A percentile compares a stretch with the other conserved stretches of the same genome.
Evolutionary conservation across 2,888 invertebrate genomes (phyloP).

Genomic region (Axea sp.): DNA sequence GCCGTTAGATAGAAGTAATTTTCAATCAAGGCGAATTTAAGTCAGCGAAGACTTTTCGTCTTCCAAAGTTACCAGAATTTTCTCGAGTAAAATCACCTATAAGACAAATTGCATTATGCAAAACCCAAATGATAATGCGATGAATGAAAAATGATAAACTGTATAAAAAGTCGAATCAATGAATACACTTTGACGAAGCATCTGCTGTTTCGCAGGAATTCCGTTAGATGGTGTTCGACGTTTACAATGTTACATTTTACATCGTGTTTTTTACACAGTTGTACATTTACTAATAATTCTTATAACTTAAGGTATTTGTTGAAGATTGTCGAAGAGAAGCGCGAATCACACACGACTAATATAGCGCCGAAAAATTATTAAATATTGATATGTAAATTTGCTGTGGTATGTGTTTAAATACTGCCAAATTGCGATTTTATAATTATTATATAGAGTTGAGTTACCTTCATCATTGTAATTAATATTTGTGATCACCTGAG

Average conservation of each 20-base stretch:
- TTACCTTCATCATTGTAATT: constrained; percentile 18
- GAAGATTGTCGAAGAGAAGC: constrained; percentile 6
- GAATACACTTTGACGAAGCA: constrained; percentile 13
- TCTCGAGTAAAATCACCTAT: constrained; percentile 2
- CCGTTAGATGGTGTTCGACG: constrained; percentile 6
- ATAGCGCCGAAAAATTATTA: constrained; percentile 24
- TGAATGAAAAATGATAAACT: constrained; percentile 13
- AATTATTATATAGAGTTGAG: constrained; percentile 13
- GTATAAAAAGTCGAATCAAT: constrained; percentile 28
- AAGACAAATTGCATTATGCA: background rate
- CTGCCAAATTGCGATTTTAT: constrained; percentile 46
- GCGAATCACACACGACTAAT: constrained; percentile 1
- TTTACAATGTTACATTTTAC: constrained; percentile 12
- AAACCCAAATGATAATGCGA: constrained; percentile 1
- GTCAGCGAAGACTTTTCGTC: constrained; percentile 10
- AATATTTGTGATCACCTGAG: constrained; percentile 9
- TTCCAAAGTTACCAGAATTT: constrained; percentile 9
- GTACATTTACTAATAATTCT: constrained; percentile 37
- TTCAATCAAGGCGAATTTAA: constrained; percentile 33
- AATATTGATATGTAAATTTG: constrained; percentile 19
- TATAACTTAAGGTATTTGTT: constrained; percentile 36
- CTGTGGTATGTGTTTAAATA: constrained; percentile 35
- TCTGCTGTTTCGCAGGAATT: constrained; percentile 2
- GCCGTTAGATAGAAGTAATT: constrained; percentile 54
- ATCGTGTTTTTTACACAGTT: constrained; percentile 9